A percentile compares a stretch with the other conserved stretches of the same genome.
These are phyloP conservation scores for Eublepharis macularius DNA, from an alignment of 2,113 vertebrate species.

Conservation along the genomic window DNA sequence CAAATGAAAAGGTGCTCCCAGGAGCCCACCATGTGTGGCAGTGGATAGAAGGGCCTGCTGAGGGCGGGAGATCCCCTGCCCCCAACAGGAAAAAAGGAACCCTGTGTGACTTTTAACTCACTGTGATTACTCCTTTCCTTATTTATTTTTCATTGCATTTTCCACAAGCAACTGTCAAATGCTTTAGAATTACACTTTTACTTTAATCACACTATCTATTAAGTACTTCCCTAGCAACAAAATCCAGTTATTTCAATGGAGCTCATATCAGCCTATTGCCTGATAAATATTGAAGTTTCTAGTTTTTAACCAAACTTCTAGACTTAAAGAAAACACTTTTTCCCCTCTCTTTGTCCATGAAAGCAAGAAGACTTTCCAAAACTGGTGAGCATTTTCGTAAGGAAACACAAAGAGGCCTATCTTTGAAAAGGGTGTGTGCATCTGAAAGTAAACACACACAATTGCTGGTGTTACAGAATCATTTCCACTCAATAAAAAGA, in stretches of 20 bases:
- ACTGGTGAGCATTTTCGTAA: conserved; percentile 44
- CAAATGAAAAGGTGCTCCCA: neutral
- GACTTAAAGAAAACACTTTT: conserved; percentile 44
- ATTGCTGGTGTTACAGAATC: conserved; percentile 65
- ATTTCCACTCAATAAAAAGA: conserved; percentile 62
- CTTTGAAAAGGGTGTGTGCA: conserved; percentile 55
- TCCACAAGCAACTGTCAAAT: neutral
- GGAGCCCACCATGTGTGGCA: neutral
- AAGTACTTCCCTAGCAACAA: neutral
- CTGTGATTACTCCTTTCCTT: neutral
- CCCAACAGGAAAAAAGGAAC: no score
- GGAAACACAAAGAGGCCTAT: conserved; percentile 59
- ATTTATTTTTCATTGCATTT: neutral
- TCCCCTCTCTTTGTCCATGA: conserved; percentile 53
- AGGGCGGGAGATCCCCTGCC: no score
- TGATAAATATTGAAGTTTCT: neutral
- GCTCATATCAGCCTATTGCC: neutral
- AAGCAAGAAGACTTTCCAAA: conserved; percentile 49
- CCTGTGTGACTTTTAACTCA: no score
- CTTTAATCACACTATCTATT: neutral
- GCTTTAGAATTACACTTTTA: neutral
- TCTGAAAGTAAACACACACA: conserved; percentile 64
- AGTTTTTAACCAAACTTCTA: conserved; percentile 45
- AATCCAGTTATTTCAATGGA: neutral
- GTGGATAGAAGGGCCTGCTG: no score